A percentile compares a stretch with the other conserved stretches of the same genome.
Evolutionary conservation across 2,797 vertebrate genomes (phyloP).

Genomic region (Coilia nasus): DNA sequence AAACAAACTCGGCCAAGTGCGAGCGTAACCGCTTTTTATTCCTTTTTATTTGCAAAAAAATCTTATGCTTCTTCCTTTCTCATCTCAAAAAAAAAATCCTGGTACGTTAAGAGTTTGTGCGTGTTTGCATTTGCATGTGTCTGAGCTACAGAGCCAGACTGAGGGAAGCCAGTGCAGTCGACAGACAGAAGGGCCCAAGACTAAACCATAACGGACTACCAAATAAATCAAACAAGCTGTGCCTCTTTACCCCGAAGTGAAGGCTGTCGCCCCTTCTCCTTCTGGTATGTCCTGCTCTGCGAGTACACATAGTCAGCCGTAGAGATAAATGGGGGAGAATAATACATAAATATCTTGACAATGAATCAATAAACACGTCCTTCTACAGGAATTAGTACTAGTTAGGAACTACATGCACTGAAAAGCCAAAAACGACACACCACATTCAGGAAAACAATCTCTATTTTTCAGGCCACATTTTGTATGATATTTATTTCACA

Average conservation of each 20-base stretch:
- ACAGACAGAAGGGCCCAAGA: conserved; percentile 16
- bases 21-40: background rate
- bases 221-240: conserved; percentile 10
- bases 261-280: background rate
- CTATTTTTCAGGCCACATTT: background rate
- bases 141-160: conserved; percentile 28
- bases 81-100: background rate
- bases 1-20: background rate
- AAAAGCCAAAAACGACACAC: background rate
- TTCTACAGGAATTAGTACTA: background rate
- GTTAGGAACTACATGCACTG: background rate
- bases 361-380: conserved; percentile 1
- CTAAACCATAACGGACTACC: conserved; percentile 27
- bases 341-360: background rate
- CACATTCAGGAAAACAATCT: background rate
- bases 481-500: background rate
- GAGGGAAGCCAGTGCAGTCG: conserved; percentile 13
- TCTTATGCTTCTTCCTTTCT: background rate
- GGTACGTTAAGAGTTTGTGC: background rate
- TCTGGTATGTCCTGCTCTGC: conserved; percentile 14
- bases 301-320: background rate
- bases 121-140: background rate
- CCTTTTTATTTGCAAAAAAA: background rate
- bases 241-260: conserved; percentile 10
- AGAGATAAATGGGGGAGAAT: background rate